Evolutionary conservation across 2,888 invertebrate genomes (phyloP).

Genomic region (Pammene fasciana): DNA sequence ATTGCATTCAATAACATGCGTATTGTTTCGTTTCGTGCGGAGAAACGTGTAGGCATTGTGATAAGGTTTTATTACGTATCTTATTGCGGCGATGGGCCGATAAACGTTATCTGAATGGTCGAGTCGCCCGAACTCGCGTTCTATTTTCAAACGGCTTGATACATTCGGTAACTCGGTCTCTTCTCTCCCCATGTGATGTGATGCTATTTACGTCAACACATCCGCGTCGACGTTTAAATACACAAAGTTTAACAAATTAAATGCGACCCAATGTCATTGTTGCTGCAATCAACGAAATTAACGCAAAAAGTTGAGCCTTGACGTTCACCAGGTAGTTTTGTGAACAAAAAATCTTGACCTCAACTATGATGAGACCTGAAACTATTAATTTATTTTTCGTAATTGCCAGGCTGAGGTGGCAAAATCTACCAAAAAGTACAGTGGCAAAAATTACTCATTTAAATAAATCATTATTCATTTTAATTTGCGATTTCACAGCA

Average conservation of each 20-base stretch:
- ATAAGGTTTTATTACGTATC: slow-evolving; percentile 44
- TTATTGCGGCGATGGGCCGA: slow-evolving; percentile 50
- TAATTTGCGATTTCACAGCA: slow-evolving; percentile 17
- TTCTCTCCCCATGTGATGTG: slow-evolving; percentile 62
- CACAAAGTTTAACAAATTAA: slow-evolving; percentile 44
- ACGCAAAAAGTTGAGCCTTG: slow-evolving; percentile 58
- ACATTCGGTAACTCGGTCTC: slow-evolving; percentile 61
- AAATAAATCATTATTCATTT: background rate
- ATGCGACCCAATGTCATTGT: slow-evolving; percentile 51
- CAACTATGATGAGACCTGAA: slow-evolving; percentile 34
- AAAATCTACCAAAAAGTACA: background rate
- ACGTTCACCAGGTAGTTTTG: slow-evolving; percentile 51
- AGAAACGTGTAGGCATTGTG: slow-evolving; percentile 43
- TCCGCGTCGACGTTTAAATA: slow-evolving; percentile 47
- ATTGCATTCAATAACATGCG: slow-evolving; percentile 21
- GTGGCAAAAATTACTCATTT: background rate
- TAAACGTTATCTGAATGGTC: slow-evolving; percentile 62
- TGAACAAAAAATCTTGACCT: slow-evolving; percentile 41
- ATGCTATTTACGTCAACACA: slow-evolving; percentile 68
- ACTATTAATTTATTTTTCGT: slow-evolving; percentile 22
- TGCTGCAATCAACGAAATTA: slow-evolving; percentile 44
- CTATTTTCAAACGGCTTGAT: slow-evolving; percentile 70
- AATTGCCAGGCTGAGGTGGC: slow-evolving; percentile 11
- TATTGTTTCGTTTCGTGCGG: slow-evolving; percentile 41
- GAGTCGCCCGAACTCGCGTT: slow-evolving; percentile 54